Conservation (phyloP, 2,888 invertebrate genomes). For the Campoplex nolae region DNA sequence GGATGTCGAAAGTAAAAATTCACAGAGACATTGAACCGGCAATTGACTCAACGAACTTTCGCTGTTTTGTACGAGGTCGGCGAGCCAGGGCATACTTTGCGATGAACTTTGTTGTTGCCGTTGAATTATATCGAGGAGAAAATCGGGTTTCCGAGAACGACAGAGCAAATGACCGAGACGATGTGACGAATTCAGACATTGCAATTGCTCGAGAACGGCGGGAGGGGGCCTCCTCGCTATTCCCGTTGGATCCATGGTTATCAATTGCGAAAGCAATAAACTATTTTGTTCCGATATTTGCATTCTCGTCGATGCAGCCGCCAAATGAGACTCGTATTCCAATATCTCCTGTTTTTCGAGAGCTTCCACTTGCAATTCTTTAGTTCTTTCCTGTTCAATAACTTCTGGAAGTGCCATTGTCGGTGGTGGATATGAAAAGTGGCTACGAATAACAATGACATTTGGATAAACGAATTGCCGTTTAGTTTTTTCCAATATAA, state of each 20-base stretch:
- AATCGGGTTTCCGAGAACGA: slow-evolving; percentile 94
- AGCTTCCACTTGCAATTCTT: slow-evolving; percentile 89
- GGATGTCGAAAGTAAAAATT: slow-evolving; percentile 92
- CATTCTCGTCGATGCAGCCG: slow-evolving; percentile 94
- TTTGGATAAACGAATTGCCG: not conserved
- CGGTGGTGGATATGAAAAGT: slow-evolving; percentile 90
- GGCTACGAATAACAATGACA: slow-evolving; percentile 83
- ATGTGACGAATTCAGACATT: slow-evolving; percentile 91
- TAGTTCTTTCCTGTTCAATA: slow-evolving; percentile 87
- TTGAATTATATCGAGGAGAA: slow-evolving; percentile 96
- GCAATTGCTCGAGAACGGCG: slow-evolving; percentile 91
- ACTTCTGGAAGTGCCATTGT: slow-evolving; percentile 87
- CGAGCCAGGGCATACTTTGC: slow-evolving; percentile 98
- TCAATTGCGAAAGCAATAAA: slow-evolving; percentile 92
- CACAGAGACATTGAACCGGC: slow-evolving; percentile 99
- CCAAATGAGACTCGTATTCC: slow-evolving; percentile 96
- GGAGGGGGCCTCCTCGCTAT: slow-evolving; percentile 93
- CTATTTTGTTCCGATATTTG: slow-evolving; percentile 96
- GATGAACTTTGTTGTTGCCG: slow-evolving; percentile 92
- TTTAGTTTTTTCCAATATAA: not conserved
- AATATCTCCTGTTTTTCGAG: slow-evolving; percentile 92
- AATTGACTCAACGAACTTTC: slow-evolving; percentile 95
- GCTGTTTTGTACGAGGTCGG: slow-evolving; percentile 96
- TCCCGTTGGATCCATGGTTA: slow-evolving; percentile 94
- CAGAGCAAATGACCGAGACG: slow-evolving; percentile 96